Conservation (phyloP, 2,888 invertebrate species). For the Caenorhabditis sulstoni region DNA sequence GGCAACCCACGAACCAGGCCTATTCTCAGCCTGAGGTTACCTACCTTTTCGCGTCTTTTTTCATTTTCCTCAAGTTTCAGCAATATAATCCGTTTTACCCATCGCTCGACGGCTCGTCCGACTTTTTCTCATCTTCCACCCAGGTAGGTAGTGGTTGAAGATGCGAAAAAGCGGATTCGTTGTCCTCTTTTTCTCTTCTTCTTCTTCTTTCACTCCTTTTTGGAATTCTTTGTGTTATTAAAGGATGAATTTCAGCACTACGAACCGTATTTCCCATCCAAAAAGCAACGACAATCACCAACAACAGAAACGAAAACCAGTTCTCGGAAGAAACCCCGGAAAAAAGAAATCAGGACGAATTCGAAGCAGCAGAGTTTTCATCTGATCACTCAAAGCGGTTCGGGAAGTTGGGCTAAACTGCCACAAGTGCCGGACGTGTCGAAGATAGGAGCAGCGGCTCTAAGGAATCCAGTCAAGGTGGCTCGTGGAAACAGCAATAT, state of each 20-base stretch:
- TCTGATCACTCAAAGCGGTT: no score
- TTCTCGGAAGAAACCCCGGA: no score
- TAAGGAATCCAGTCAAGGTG: slow-evolving; percentile 21
- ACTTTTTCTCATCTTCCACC: slow-evolving; percentile 41
- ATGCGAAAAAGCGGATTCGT: slow-evolving; percentile 27
- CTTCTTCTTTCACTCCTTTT: not conserved
- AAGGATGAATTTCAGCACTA: no score
- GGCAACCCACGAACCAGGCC: slow-evolving; percentile 9
- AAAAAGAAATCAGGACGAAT: no score
- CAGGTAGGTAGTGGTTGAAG: slow-evolving; percentile 37
- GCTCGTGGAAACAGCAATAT: slow-evolving; percentile 33
- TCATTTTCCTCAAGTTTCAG: slow-evolving; percentile 15
- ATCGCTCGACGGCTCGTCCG: slow-evolving; percentile 29
- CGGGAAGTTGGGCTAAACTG: no score
- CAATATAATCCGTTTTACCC: slow-evolving; percentile 54
- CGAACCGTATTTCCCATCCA: no score
- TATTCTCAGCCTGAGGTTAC: slow-evolving; percentile 30
- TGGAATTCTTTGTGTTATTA: not conserved
- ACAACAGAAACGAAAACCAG: no score
- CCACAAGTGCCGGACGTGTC: no score
- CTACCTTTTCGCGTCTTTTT: no score
- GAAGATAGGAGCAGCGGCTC: not conserved
- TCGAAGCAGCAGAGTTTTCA: no score
- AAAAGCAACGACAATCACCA: no score
- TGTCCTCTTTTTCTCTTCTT: slow-evolving; percentile 13